A percentile compares a stretch with the other conserved stretches of the same genome.
Conservation (phyloP, 2,888 invertebrate genomes). For the Cecidostiba fungosa region DNA sequence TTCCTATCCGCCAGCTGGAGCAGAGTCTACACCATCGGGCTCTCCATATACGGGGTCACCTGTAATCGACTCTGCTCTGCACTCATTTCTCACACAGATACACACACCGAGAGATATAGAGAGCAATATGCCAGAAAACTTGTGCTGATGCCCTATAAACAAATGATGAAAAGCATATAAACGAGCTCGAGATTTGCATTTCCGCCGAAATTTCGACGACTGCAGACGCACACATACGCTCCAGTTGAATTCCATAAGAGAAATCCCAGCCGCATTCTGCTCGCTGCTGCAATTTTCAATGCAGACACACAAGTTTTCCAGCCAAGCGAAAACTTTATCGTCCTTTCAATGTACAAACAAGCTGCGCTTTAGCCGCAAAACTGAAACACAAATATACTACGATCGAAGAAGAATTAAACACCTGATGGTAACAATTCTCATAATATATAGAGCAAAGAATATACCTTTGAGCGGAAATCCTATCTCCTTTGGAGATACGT, state of each 20-base stretch:
- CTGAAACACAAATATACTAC: background rate
- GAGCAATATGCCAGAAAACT: background rate
- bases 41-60: conserved; percentile 8
- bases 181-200: conserved; percentile 1
- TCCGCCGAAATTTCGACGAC: conserved; percentile 11
- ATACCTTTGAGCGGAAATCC: conserved; percentile 28
- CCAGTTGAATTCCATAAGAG: conserved; percentile 48
- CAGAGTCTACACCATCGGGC: background rate
- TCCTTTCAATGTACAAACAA: background rate
- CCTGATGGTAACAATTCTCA: conserved; percentile 20
- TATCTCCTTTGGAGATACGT: background rate
- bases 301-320: background rate
- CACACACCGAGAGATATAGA: too few species aligned
- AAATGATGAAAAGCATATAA: conserved; percentile 1
- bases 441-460: background rate
- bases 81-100: background rate
- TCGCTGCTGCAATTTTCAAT: too few species aligned
- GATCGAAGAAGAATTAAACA: background rate
- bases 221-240: too few species aligned
- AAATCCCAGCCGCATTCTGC: background rate
- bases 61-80: background rate
- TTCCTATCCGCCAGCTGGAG: conserved; percentile 20
- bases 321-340: background rate
- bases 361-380: background rate
- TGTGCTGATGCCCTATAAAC: background rate